Evolutionary conservation across 2,113 vertebrate genomes (phyloP), one percentile per base, ranked within the genome.

Genomic region (Cephalopterus ornatus): DNA sequence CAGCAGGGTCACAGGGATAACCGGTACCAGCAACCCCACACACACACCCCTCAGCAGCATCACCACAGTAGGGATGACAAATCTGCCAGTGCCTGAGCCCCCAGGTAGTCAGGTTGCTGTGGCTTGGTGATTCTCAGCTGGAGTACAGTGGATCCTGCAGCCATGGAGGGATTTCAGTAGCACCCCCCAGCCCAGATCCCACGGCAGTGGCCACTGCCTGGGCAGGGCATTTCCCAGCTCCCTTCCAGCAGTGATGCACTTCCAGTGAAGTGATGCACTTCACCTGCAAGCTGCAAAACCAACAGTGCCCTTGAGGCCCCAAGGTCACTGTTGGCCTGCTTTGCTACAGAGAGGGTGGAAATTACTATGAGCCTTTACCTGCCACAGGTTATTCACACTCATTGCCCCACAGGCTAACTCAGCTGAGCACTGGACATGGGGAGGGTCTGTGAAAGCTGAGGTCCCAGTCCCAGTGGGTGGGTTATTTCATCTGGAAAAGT

Each of bases 131-230:
- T 66, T 37, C 62, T 28, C 55, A 42, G 42, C 28, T 33, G 73
- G 42, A 46, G 11, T 7, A 5, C 4, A n/a, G 39, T 9, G 32
- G 23, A 47, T 47, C 33, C 44, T 42, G 32, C 5, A 49, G 56
- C n/a, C 19, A 6, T 6, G 11, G 13, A 26, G 28, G 0, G 3
- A 84, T 30, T 56, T 23, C 62, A 67, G 59, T 44, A 52, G 35
- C 33, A 35, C 16, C n/a, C 46, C 30, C 33, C 61, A 50, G 52
- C 62, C 47, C 79, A 55, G 58, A 47, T 1, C 5, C n/a, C 6
- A 0, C 0, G 1, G 49, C 8, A 16, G 24, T 14, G 35, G 27
- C 17, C 16, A 3, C 37, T 23, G n/a, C 39, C 53, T 65, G 33
- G 42, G 23, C 15, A 66, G 55, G 46, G 23, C 41, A 39, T 68